Evolutionary conservation across 2,797 vertebrate genomes (phyloP).

Genomic region (Sebastolobus altivelis): DNA sequence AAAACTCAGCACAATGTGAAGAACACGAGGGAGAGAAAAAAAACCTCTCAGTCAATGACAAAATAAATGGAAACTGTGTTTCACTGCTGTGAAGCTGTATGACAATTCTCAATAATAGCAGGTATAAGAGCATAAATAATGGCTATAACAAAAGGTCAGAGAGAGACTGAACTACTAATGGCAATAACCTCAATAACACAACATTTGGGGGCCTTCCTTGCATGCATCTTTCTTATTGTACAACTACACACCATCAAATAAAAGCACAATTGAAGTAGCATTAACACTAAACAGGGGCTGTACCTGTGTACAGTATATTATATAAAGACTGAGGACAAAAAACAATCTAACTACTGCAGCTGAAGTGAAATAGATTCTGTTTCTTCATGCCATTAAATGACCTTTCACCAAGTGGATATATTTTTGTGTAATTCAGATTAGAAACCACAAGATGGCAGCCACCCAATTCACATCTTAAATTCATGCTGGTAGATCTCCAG

Average conservation of each 20-base stretch:
- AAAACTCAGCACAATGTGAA: slow-evolving; percentile 15
- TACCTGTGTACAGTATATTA: no score
- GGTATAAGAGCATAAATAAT: neutral
- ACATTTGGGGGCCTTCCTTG: neutral
- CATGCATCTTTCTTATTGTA: neutral
- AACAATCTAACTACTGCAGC: neutral
- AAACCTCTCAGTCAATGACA: neutral
- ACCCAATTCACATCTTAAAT: slow-evolving; percentile 47
- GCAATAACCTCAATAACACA: neutral
- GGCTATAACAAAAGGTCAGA: neutral
- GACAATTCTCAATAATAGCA: neutral
- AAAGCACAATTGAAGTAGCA: neutral
- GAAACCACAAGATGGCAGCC: slow-evolving; percentile 80
- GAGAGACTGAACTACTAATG: neutral
- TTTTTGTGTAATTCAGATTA: slow-evolving; percentile 62
- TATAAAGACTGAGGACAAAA: no score
- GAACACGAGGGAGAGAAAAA: neutral
- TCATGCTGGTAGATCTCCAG: neutral
- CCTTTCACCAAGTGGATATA: neutral
- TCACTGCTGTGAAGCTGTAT: neutral
- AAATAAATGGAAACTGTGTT: slow-evolving; percentile 4
- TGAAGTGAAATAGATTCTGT: neutral
- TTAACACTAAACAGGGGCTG: neutral
- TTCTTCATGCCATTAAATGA: neutral
- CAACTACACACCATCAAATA: neutral